Evolutionary conservation across 2,797 vertebrate species (phyloP), one percentile per base, ranked within the genome.

Genomic region (Lateolabrax maculatus): DNA sequence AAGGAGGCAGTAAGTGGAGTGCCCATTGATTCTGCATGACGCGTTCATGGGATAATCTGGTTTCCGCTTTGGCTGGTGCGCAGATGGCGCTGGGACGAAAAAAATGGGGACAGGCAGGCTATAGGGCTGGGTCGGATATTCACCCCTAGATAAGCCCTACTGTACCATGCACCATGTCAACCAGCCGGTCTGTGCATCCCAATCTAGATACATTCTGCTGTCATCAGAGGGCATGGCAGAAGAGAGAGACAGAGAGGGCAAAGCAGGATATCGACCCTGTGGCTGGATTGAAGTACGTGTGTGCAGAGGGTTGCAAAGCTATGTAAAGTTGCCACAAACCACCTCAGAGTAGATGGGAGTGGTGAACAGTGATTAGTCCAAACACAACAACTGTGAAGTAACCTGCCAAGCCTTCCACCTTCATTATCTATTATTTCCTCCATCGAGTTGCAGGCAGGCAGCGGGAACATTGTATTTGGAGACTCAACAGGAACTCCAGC

Each of bases 41-140:
- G 58, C 12, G 80, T 84, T 89, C 84, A 74, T 85, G 84, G 86
- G 90, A 93, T 95, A 95, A 95, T 95, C 94, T 94, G 89, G 89
- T 94, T 92, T 93, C 86, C 52, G 75, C 90, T 90, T 83, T 92
- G 89, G 90, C 85, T 80, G 79, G 70, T 78, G 88, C 71, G 88
- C 95, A 95, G 95, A 95, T 95, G 94, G 94, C 64, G 37, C 52
- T 75, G 79, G 78, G 76, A 84, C 48, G 65, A n/a, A 64, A 84
- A 84, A 90, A 92, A 85, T 81, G 84, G 90, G 90, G 85, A 90
- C 89, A 91, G 84, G 65, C 84, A 85, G 84, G 77, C 84, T 75
- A 77, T 85, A 83, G 80, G 84, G 80, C 84, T 57, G 72, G 52
- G 84, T 56, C 67, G 31, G 87, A 91, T 90, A 88, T 91, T 89